Percentiles rank a stretch among this genome's conserved stretches.
Evolutionary conservation across 23 tunicate species (phyloP).

Genomic region (Trididemnum nubilum): DNA sequence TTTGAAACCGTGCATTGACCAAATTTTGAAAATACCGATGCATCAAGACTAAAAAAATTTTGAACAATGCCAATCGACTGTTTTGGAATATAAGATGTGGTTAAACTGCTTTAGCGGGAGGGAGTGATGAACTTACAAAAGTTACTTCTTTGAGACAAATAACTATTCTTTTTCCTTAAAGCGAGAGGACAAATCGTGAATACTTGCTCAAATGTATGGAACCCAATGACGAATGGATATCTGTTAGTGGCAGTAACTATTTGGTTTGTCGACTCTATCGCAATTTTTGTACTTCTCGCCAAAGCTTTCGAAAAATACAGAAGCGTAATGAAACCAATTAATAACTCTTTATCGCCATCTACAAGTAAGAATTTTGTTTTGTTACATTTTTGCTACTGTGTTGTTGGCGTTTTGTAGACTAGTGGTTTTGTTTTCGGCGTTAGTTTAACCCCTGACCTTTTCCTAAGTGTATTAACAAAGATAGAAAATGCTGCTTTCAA

Average conservation of each 20-base stretch:
- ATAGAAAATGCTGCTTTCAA: too few species aligned
- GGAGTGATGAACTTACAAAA: too few species aligned
- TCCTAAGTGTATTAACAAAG: too few species aligned
- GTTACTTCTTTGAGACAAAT: too few species aligned
- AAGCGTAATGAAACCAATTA: constrained; percentile 1
- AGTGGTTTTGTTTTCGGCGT: neutral
- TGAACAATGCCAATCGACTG: too few species aligned
- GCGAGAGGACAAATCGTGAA: neutral
- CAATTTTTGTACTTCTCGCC: constrained; percentile 21
- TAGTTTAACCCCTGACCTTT: too few species aligned
- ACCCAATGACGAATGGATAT: constrained; percentile 48
- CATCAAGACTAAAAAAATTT: too few species aligned
- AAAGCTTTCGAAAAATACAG: constrained; percentile 32
- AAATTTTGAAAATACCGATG: too few species aligned
- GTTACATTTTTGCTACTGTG: neutral
- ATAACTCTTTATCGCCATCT: neutral
- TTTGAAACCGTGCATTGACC: too few species aligned
- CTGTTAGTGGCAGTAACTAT: constrained; percentile 30
- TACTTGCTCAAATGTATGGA: constrained; percentile 51
- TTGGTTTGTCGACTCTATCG: constrained; percentile 36
- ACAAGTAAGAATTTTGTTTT: constrained; percentile 26
- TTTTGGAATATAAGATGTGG: too few species aligned
- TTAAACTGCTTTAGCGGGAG: too few species aligned
- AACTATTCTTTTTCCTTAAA: too few species aligned
- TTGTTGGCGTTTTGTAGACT: neutral